These are phyloP conservation scores for Hippolais icterina DNA, from an alignment of 2,113 vertebrate genomes.

Conservation along the genomic window DNA sequence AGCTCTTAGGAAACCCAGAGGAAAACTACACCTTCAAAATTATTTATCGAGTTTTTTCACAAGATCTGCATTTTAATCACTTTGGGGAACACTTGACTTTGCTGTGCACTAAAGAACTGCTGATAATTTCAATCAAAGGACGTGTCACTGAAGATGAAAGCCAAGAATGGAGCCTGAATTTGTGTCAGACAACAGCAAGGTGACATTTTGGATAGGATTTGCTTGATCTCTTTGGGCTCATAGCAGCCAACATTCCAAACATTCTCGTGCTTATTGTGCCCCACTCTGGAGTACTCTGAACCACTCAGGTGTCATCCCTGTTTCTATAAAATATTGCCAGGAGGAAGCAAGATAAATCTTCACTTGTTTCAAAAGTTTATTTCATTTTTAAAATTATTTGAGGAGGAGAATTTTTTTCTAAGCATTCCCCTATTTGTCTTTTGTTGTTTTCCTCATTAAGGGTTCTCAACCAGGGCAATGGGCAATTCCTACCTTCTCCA, in stretches of 20 bases:
- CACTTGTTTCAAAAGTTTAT: neutral
- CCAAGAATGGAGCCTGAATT: neutral
- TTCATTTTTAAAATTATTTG: neutral
- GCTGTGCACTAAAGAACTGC: neutral
- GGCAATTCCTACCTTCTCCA: neutral
- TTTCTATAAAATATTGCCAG: neutral
- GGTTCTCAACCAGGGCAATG: neutral
- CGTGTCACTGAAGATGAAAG: neutral
- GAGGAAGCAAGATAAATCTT: neutral
- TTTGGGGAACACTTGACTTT: neutral
- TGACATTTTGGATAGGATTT: neutral
- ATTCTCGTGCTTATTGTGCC: neutral
- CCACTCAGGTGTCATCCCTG: neutral
- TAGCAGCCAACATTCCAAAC: neutral
- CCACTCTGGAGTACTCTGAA: neutral
- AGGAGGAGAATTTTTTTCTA: neutral
- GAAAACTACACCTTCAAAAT: neutral
- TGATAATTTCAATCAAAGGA: neutral
- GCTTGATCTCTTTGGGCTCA: rapidly evolving
- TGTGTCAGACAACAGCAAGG: neutral
- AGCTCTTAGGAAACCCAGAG: neutral
- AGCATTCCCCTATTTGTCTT: neutral
- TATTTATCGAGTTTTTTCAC: neutral
- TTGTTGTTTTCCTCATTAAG: neutral
- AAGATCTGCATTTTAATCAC: conserved; percentile 1